These are phyloP conservation scores for Andrena praecox DNA, from an alignment of 2,888 invertebrate species.

Conservation along the genomic window DNA sequence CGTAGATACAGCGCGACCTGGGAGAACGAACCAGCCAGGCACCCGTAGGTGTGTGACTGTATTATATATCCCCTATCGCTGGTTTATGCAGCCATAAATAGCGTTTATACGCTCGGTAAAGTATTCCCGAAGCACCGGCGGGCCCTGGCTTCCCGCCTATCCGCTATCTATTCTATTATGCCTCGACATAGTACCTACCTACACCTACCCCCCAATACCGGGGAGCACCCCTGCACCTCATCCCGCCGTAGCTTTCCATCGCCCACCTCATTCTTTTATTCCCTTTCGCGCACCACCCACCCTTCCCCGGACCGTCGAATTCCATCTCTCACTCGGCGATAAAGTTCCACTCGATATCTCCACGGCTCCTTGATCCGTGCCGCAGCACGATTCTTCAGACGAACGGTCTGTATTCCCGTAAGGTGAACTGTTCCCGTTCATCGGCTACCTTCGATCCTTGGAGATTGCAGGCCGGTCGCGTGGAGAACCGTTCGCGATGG, in stretches of 20 bases:
- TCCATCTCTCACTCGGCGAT: conserved; percentile 64
- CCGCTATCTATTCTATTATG: conserved; percentile 82
- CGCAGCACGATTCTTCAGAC: conserved; percentile 14
- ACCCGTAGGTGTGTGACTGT: conserved; percentile 77
- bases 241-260: conserved; percentile 54
- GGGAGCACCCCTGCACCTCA: conserved; percentile 46
- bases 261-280: conserved; percentile 63
- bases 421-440: not conserved
- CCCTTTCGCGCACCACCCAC: conserved; percentile 42
- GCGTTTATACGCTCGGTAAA: conserved; percentile 82
- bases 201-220: conserved; percentile 68
- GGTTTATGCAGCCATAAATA: conserved; percentile 84
- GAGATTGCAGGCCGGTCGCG: not conserved
- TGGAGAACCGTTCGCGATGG: not conserved
- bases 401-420: conserved; percentile 37
- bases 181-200: conserved; percentile 77
- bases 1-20: conserved; percentile 68
- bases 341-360: conserved; percentile 68
- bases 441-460: not conserved
- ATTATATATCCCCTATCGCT: conserved; percentile 81
- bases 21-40: conserved; percentile 61
- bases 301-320: conserved; percentile 56
- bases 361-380: conserved; percentile 31
- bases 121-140: conserved; percentile 80
- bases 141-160: conserved; percentile 77